Percentiles rank a stretch among this genome's conserved stretches.
phyloP scores from a whole-genome alignment of 2,113 vertebrate genomes.

The Neogale vison region DNA sequence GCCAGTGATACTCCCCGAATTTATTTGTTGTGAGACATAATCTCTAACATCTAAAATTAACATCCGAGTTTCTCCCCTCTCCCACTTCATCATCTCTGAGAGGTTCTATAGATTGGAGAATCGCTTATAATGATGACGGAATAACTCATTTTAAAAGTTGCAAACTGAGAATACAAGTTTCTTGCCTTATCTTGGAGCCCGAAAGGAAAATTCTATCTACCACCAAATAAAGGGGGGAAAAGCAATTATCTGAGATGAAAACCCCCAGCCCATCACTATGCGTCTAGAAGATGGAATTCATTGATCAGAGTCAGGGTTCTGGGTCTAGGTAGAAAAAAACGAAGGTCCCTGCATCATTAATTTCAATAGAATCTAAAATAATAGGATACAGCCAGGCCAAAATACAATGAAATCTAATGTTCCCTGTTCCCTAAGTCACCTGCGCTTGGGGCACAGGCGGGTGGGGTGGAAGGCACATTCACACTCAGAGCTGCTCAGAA shows the following conservation, averaged over 20 bases:
- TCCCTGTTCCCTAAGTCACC: background rate
- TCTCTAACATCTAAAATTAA: slow-evolving; percentile 66
- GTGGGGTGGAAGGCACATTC: background rate
- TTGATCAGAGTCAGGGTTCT: slow-evolving; percentile 73
- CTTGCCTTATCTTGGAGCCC: slow-evolving; percentile 63
- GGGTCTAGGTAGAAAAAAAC: slow-evolving; percentile 55
- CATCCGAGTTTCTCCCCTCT: background rate
- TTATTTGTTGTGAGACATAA: background rate
- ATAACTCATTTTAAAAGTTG: slow-evolving; percentile 66
- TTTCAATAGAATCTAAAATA: slow-evolving; percentile 57
- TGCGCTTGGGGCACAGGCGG: background rate
- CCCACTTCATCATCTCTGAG: slow-evolving; percentile 55
- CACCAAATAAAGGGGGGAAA: slow-evolving; percentile 57
- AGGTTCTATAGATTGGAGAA: slow-evolving; percentile 59
- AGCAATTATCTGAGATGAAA: slow-evolving; percentile 72
- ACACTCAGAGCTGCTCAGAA: background rate
- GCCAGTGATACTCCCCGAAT: background rate
- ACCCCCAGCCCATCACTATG: slow-evolving; percentile 38
- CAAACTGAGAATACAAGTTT: slow-evolving; percentile 63
- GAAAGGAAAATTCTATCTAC: slow-evolving; percentile 59
- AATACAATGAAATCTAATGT: slow-evolving; percentile 28
- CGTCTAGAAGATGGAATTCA: slow-evolving; percentile 72
- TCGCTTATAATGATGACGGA: slow-evolving; percentile 61
- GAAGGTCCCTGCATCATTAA: slow-evolving; percentile 65
- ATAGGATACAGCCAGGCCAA: slow-evolving; percentile 52